Evolutionary conservation across 2,888 invertebrate species (phyloP).

Genomic region (Odontocolon sp.): DNA sequence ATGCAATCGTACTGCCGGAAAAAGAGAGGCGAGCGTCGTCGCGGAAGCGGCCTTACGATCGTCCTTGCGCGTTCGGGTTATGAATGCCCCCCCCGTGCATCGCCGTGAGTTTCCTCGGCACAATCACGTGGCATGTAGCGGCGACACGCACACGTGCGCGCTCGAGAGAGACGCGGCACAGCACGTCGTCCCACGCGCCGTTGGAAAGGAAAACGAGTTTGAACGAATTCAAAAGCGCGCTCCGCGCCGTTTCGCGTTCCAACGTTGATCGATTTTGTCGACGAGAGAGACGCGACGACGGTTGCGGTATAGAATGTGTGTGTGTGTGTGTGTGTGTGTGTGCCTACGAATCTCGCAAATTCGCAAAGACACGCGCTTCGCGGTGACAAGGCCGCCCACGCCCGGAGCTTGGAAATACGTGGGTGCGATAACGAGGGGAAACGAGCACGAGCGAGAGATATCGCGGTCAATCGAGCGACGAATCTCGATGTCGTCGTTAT

Average conservation of each 20-base stretch:
- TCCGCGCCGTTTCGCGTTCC: too few species aligned
- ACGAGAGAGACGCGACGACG: too few species aligned
- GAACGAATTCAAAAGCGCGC: background rate
- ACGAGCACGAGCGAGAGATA: conserved; percentile 28
- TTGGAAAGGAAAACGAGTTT: background rate
- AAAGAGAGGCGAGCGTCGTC: too few species aligned
- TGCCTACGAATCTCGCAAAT: conserved; percentile 13
- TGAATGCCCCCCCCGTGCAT: conserved; percentile 74
- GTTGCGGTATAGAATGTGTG: background rate
- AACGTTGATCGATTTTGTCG: too few species aligned
- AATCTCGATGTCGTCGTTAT: too few species aligned
- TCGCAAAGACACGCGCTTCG: background rate
- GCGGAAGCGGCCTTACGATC: conserved; percentile 74
- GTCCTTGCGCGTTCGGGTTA: conserved; percentile 78
- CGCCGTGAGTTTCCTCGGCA: conserved; percentile 46
- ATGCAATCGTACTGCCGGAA: too few species aligned
- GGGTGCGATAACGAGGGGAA: conserved; percentile 33
- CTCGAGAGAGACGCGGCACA: too few species aligned
- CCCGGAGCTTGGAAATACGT: conserved; percentile 50
- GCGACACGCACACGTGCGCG: conserved; percentile 55
- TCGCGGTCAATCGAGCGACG: conserved; percentile 43
- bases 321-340: background rate
- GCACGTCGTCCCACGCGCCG: too few species aligned
- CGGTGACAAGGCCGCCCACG: conserved; percentile 15
- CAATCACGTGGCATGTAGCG: conserved; percentile 71